These are phyloP conservation scores for Stramonita haemastoma DNA, from an alignment of 2,888 invertebrate species.

Conservation along the genomic window DNA sequence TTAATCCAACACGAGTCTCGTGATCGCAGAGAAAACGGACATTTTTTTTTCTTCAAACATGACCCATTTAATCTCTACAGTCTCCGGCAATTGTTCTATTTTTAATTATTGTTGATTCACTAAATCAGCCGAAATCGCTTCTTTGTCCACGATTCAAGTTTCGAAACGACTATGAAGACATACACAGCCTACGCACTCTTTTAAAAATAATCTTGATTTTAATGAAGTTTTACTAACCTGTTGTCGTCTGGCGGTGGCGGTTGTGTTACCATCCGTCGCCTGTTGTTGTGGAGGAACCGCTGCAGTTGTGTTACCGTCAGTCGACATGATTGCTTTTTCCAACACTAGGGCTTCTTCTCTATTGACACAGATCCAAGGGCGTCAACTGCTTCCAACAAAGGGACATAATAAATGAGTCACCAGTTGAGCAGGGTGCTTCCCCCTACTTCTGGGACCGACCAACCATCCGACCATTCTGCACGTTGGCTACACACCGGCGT, in stretches of 20 bases:
- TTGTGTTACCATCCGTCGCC: neutral
- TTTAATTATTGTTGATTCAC: neutral
- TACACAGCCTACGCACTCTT: neutral
- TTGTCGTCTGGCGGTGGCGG: neutral
- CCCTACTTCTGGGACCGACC: neutral
- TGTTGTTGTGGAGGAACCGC: neutral
- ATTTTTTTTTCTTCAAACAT: neutral
- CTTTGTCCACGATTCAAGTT: neutral
- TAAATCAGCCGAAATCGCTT: neutral
- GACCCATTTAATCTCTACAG: neutral
- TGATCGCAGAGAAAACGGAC: neutral
- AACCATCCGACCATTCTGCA: neutral
- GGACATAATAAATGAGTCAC: neutral
- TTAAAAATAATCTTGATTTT: neutral
- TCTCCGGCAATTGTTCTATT: neutral
- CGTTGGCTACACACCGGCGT: neutral
- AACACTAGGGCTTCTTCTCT: neutral
- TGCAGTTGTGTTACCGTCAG: conserved; percentile 3
- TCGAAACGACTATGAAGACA: neutral
- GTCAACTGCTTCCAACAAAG: neutral
- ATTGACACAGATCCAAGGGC: neutral
- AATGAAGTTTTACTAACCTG: neutral
- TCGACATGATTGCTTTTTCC: neutral
- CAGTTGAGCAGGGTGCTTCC: neutral
- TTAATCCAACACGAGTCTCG: neutral